Evolutionary conservation across 1,140 invertebrate genomes (phyloP).

Genomic region (Anoplophora glabripennis): DNA sequence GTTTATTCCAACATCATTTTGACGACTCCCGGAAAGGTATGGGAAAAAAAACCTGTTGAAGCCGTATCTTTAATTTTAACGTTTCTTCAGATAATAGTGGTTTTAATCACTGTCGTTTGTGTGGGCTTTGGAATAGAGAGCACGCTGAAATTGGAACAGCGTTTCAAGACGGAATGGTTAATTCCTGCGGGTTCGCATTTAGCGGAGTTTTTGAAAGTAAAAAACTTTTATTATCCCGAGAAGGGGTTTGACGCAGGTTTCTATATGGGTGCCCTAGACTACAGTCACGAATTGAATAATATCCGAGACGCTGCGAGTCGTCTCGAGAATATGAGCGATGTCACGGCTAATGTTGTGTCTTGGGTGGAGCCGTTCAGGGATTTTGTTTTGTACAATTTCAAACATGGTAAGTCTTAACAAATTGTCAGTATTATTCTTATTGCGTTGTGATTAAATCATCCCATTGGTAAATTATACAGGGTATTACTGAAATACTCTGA

Average conservation of each 20-base stretch:
- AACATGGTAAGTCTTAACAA: slow-evolving; percentile 41
- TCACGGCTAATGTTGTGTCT: slow-evolving; percentile 56
- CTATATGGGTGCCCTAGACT: slow-evolving; percentile 67
- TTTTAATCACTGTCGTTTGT: slow-evolving; percentile 58
- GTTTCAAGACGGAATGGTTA: slow-evolving; percentile 78
- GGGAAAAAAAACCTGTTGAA: slow-evolving; percentile 10
- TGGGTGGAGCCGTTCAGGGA: slow-evolving; percentile 64
- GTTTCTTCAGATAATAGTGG: slow-evolving; percentile 51
- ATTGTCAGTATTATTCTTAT: too few species aligned
- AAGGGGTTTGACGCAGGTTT: slow-evolving; percentile 64
- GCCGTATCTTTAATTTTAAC: not conserved
- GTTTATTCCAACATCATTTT: slow-evolving; percentile 60
- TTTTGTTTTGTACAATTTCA: slow-evolving; percentile 52
- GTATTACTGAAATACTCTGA: too few species aligned
- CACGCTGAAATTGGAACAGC: slow-evolving; percentile 63
- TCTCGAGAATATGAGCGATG: slow-evolving; percentile 54
- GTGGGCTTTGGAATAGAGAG: slow-evolving; percentile 61
- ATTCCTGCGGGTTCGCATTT: slow-evolving; percentile 68
- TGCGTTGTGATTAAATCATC: too few species aligned
- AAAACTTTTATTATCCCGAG: slow-evolving; percentile 60
- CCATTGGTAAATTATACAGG: too few species aligned
- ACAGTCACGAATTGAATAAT: slow-evolving; percentile 60
- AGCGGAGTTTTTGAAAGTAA: slow-evolving; percentile 58
- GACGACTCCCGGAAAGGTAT: slow-evolving; percentile 59
- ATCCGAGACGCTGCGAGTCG: slow-evolving; percentile 56